Percentiles rank a stretch among this genome's conserved stretches.
phyloP scores from a whole-genome alignment of 2,888 invertebrate species.

The Pristionchus maxplancki region DNA sequence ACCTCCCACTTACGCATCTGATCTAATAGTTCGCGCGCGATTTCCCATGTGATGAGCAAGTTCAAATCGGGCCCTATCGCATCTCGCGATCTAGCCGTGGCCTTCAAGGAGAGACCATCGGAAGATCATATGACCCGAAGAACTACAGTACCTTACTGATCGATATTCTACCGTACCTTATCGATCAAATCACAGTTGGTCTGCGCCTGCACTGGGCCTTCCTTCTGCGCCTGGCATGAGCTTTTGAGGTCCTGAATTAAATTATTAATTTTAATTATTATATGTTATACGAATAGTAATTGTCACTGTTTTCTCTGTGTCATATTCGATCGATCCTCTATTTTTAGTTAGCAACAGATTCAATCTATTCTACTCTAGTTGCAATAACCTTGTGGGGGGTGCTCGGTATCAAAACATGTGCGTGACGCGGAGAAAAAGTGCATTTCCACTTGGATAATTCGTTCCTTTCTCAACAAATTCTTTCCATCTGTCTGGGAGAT shows the following conservation, averaged over 20 bases:
- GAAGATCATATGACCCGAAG: not conserved
- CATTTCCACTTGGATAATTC: not conserved
- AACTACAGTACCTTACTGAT: not conserved
- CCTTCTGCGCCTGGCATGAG: conserved; percentile 6
- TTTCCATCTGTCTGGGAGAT: too few relatives aligned
- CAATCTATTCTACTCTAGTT: conserved; percentile 11
- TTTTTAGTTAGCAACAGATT: not conserved
- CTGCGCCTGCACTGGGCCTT: not conserved
- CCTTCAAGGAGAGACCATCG: not conserved
- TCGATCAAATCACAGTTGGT: conserved; percentile 21
- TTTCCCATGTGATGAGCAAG: not conserved
- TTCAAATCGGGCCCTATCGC: not conserved
- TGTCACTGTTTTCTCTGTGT: too few relatives aligned
- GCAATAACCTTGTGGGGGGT: not conserved
- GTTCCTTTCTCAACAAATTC: not conserved
- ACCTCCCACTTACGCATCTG: not conserved
- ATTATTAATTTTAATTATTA: too few relatives aligned
- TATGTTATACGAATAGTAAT: not conserved
- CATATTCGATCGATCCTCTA: too few relatives aligned
- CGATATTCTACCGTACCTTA: not conserved
- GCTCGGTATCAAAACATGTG: conserved; percentile 14
- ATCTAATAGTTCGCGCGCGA: not conserved
- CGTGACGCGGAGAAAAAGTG: not conserved
- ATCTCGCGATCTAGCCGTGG: not conserved
- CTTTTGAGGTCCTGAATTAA: conserved; percentile 13